Percentiles rank a stretch among this genome's conserved stretches.
These are phyloP conservation scores for Digitonthophagus gazella DNA, from an alignment of 2,888 invertebrate genomes.

Conservation along the genomic window DNA sequence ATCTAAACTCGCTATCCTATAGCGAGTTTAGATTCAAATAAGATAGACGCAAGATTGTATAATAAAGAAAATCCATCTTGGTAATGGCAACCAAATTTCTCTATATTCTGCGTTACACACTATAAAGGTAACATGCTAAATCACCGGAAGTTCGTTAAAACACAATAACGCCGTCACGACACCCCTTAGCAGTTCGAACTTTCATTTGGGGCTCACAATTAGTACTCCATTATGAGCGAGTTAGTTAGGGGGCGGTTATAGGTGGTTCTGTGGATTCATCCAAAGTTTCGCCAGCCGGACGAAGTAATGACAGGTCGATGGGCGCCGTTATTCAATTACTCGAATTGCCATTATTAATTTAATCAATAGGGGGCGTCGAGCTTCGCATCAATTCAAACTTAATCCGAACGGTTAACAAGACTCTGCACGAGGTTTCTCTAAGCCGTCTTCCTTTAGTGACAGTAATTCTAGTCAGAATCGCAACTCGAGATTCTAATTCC, in stretches of 20 bases:
- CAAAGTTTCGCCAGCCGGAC: background rate
- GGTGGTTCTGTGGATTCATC: background rate
- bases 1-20: no score
- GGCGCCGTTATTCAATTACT: conserved; percentile 12
- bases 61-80: no score
- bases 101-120: background rate
- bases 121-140: background rate
- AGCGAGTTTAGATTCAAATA: no score
- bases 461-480: background rate
- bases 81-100: background rate
- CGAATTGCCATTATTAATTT: conserved; percentile 12
- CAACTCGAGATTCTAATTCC: background rate
- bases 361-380: background rate
- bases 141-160: background rate
- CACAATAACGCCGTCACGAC: background rate
- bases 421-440: background rate
- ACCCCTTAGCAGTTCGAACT: background rate
- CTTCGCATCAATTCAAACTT: conserved; percentile 2
- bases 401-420: background rate
- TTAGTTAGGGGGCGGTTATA: background rate
- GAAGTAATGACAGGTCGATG: conserved; percentile 16
- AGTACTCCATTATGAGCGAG: background rate
- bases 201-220: background rate
- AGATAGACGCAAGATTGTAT: no score
- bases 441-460: background rate